Conservation (phyloP, 2,113 vertebrate species). For the Fregata magnificens region DNA sequence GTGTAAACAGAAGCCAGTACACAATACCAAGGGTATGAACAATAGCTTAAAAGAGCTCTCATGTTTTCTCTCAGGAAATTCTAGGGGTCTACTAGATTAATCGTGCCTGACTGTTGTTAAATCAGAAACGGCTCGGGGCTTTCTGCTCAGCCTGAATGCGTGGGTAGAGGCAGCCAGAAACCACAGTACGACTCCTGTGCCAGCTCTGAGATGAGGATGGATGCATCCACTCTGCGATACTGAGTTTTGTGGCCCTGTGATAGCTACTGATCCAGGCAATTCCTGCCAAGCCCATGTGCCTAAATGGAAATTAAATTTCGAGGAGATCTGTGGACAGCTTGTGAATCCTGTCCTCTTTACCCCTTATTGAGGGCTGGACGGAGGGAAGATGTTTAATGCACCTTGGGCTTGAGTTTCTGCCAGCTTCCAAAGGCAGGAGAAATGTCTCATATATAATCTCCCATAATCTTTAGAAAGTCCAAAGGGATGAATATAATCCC, state of each 20-base stretch:
- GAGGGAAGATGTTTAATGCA: neutral
- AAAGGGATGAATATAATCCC: neutral
- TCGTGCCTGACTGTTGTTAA: neutral
- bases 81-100: neutral
- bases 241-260: neutral
- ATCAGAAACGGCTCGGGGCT: neutral
- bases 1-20: neutral
- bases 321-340: neutral
- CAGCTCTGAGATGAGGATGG: neutral
- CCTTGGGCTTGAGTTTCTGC: neutral
- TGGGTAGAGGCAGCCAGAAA: neutral
- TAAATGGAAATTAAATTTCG: neutral
- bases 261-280: neutral
- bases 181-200: accelerated
- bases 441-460: neutral
- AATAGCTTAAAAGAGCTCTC: neutral
- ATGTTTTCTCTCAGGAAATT: slow-evolving; percentile 6
- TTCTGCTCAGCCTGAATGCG: neutral
- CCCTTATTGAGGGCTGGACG: neutral
- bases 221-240: accelerated
- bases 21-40: neutral
- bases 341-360: neutral
- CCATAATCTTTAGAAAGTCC: neutral
- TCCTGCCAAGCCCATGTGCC: neutral
- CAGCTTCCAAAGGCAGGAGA: neutral